Conservation (phyloP, 2,797 vertebrate species). For the Hapalemur alaotrensis region DNA sequence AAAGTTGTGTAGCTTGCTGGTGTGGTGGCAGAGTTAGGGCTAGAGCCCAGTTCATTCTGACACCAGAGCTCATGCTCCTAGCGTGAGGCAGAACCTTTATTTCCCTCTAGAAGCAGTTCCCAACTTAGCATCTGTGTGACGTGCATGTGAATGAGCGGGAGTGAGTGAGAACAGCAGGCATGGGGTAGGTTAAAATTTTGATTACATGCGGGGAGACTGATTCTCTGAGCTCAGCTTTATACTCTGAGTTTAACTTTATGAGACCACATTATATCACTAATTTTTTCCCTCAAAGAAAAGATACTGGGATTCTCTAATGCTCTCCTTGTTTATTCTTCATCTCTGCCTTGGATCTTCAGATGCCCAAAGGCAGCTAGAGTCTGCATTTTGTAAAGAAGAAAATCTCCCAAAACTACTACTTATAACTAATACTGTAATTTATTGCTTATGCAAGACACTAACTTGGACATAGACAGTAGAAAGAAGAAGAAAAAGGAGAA, state of each 20-base stretch:
- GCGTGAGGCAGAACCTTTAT: neutral
- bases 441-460: neutral
- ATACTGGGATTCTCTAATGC: neutral
- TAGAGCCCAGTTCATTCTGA: neutral
- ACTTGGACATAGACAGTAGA: neutral
- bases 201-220: neutral
- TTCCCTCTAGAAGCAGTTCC: neutral
- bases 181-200: neutral
- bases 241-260: neutral
- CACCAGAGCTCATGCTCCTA: neutral
- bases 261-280: neutral
- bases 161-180: neutral
- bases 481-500: neutral
- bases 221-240: conserved; percentile 8
- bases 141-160: neutral
- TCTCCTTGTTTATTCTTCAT: neutral
- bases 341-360: neutral
- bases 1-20: neutral
- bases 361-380: neutral
- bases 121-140: neutral
- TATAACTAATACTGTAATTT: neutral
- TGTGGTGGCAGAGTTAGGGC: neutral
- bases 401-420: neutral
- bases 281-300: neutral
- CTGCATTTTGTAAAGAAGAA: neutral